Evolutionary conservation across 2,888 invertebrate genomes (phyloP).

Genomic region (Calephelis perditalis): DNA sequence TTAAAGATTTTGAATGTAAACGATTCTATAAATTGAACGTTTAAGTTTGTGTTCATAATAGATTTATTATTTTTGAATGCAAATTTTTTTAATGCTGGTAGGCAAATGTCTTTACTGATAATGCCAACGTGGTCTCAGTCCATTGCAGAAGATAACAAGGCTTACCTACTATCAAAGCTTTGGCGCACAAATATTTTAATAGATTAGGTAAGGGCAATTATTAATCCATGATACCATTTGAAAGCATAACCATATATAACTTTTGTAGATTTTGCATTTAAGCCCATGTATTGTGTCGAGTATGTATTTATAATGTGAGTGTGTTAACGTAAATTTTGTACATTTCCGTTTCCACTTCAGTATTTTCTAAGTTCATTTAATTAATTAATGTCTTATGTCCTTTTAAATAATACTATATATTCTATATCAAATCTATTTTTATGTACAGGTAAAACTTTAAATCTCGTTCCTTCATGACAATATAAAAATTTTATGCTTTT

Average conservation of each 20-base stretch:
- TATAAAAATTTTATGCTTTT: constrained; percentile 32
- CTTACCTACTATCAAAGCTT: constrained; percentile 64
- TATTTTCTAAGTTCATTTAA: constrained; percentile 13
- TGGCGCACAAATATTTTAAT: constrained; percentile 63
- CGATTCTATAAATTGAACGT: no score
- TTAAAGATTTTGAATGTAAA: no score
- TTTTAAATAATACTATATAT: constrained; percentile 18
- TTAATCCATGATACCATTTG: constrained; percentile 64
- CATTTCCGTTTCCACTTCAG: constrained; percentile 32
- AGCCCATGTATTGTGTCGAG: constrained; percentile 68
- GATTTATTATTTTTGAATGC: no score
- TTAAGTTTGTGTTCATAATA: no score
- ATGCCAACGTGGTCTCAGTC: constrained; percentile 20
- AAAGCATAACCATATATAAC: constrained; percentile 70
- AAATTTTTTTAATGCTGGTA: neutral
- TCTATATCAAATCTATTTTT: constrained; percentile 22
- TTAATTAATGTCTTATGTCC: constrained; percentile 16
- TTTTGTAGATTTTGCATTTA: constrained; percentile 75
- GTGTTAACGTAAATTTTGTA: constrained; percentile 50
- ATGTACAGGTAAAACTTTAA: constrained; percentile 40
- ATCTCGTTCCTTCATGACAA: constrained; percentile 67
- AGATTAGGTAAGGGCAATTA: constrained; percentile 59
- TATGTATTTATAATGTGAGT: constrained; percentile 65
- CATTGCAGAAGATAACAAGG: constrained; percentile 42
- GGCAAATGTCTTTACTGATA: constrained; percentile 4